These are phyloP conservation scores for Euschistus heros DNA, from an alignment of 1,140 invertebrate genomes.

Conservation along the genomic window DNA sequence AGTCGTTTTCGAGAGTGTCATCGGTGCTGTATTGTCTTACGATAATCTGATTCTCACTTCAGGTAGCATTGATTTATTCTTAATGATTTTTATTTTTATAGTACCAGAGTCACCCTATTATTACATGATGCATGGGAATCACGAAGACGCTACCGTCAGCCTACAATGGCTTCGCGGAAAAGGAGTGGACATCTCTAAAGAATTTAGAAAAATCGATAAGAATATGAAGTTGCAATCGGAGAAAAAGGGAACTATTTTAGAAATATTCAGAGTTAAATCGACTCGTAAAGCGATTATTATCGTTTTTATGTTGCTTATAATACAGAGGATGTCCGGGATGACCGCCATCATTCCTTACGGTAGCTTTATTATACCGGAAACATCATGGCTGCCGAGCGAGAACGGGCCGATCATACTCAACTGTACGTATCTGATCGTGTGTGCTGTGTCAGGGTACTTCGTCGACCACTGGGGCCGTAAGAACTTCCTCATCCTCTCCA, in stretches of 20 bases:
- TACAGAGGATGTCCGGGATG: background rate
- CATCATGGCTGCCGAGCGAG: background rate
- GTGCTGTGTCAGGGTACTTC: background rate
- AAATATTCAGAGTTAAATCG: background rate
- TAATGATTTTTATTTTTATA: background rate
- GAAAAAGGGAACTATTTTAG: background rate
- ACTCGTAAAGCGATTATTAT: background rate
- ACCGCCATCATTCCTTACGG: background rate
- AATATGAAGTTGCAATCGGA: background rate
- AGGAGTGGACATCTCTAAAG: background rate
- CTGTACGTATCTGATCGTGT: background rate
- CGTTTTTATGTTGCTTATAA: background rate
- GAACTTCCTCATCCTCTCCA: background rate
- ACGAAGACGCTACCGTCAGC: background rate
- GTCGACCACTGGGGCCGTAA: background rate
- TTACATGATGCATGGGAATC: background rate
- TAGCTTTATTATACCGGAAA: background rate
- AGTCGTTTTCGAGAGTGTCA: background rate
- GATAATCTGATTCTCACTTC: background rate
- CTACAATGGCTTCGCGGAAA: background rate
- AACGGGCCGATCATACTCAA: background rate
- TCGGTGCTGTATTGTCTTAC: background rate
- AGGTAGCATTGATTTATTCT: background rate
- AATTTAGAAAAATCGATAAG: constrained; percentile 1
- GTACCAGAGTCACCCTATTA: background rate